Evolutionary conservation across 2,888 invertebrate genomes (phyloP).

Genomic region (Plusia festucae): DNA sequence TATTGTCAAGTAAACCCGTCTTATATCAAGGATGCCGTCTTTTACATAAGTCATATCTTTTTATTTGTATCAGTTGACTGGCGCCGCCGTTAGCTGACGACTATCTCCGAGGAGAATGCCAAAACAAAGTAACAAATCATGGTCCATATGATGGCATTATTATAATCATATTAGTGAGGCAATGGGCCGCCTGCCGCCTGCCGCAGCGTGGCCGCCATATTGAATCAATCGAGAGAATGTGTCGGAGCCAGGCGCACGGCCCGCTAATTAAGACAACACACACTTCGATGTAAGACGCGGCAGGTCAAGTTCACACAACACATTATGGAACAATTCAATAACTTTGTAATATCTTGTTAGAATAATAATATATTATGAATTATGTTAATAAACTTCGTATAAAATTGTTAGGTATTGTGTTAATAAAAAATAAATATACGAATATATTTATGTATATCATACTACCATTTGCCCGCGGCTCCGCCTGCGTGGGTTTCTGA

Average conservation of each 20-base stretch:
- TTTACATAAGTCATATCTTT: neutral
- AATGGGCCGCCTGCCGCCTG: neutral
- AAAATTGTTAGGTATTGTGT: no score
- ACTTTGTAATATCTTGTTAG: no score
- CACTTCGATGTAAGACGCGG: no score
- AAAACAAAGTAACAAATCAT: constrained; percentile 4
- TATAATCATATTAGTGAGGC: neutral
- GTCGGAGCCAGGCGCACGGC: neutral
- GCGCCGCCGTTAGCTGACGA: neutral
- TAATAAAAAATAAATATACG: no score
- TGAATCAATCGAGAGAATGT: neutral
- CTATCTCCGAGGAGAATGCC: constrained; percentile 1
- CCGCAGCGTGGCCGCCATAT: neutral
- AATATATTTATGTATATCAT: no score
- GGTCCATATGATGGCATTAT: neutral
- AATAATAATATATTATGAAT: no score
- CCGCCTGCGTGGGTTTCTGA: no score
- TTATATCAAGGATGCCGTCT: neutral
- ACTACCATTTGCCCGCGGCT: no score
- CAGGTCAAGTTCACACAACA: neutral
- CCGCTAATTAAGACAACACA: neutral
- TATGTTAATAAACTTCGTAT: no score
- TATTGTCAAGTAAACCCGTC: neutral
- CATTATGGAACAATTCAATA: no score
- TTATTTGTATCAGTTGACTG: constrained; percentile 4